A percentile compares a stretch with the other conserved stretches of the same genome.
Evolutionary conservation across 2,113 vertebrate genomes (phyloP).

Genomic region (Elephantulus edwardii): DNA sequence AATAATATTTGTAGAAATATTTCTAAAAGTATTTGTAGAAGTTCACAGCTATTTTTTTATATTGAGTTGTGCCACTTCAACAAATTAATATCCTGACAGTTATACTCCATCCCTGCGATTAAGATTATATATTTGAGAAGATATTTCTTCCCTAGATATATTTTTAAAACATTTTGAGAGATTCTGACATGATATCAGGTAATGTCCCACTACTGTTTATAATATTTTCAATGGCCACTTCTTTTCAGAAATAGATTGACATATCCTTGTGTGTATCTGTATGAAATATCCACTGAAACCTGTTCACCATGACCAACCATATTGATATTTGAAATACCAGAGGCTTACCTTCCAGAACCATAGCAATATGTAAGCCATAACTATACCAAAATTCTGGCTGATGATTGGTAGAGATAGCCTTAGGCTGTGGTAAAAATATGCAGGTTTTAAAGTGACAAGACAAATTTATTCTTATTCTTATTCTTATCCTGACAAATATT

Average conservation of each 20-base stretch:
- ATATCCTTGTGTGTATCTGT: not conserved
- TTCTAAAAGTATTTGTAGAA: not conserved
- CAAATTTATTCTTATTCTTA: slow-evolving; percentile 34
- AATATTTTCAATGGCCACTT: not conserved
- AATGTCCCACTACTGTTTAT: not conserved
- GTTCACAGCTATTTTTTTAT: not conserved
- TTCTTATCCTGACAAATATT: too few relatives aligned
- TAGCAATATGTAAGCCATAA: not conserved
- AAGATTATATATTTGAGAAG: not conserved
- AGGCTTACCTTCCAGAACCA: not conserved
- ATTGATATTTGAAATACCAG: not conserved
- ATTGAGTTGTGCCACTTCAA: not conserved
- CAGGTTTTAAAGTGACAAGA: slow-evolving; percentile 37
- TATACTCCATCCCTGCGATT: not conserved
- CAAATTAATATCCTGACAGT: too few relatives aligned
- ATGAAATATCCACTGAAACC: not conserved
- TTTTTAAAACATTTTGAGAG: not conserved
- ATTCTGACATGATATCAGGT: not conserved
- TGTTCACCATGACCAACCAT: not conserved
- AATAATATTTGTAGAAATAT: not conserved
- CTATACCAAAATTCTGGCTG: not conserved
- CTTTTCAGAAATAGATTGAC: not conserved
- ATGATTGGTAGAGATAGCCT: not conserved
- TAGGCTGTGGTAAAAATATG: slow-evolving; percentile 29
- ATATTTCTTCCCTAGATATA: not conserved